Base-by-base conservation (phyloP, 2,113 vertebrate genomes). In the Microcebus jonahi region DNA sequence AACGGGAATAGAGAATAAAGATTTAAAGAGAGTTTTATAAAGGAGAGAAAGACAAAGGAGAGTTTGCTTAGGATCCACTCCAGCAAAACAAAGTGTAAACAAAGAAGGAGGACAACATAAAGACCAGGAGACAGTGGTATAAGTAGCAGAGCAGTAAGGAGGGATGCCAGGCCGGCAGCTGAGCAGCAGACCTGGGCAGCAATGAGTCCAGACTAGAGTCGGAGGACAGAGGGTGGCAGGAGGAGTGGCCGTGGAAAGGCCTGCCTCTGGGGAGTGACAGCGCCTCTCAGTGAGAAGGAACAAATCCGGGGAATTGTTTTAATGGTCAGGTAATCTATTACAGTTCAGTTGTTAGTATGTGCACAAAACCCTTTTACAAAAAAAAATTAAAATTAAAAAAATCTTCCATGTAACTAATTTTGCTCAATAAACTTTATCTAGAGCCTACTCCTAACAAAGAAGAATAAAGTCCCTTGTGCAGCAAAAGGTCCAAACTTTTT, bases 21-120 rank as follows among this genome's bases (percentile, higher is more conserved):
- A 70, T 11, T 11, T 25, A 75, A 87, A 86, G 29, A 7, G 57
- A 70, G 31, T 83, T 55, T 83, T 34, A 36, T 63, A 88, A 88
- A 39, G 7, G 67, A 87, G 31, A 50, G 25, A 87, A 81, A 75
- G 27, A 57, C 31, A 83, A 77, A 39, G 29, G 25, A 65, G 20
- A 90, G 57, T 75, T 82, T 53, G 90, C 57, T 50, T 67, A 67
- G 75, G 50, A 96, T 21, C 48, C 82, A 53, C n/a, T 91, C 83
- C 42, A 70, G 25, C 5, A 67, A 82, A 94, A 23, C 59, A 88
- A 82, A 36, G 57, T 29, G 31, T 39, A 77, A 91, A 76, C 25
- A 45, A 76, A 94, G 27, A 73, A 61, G 53, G 4, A 65, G 65
- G 15, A 21, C 67, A 13, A 65, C 2, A 82, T 1, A n/a, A 17